Evolutionary conservation across 2,888 invertebrate species (phyloP).

Genomic region (Drosophila neutralis): DNA sequence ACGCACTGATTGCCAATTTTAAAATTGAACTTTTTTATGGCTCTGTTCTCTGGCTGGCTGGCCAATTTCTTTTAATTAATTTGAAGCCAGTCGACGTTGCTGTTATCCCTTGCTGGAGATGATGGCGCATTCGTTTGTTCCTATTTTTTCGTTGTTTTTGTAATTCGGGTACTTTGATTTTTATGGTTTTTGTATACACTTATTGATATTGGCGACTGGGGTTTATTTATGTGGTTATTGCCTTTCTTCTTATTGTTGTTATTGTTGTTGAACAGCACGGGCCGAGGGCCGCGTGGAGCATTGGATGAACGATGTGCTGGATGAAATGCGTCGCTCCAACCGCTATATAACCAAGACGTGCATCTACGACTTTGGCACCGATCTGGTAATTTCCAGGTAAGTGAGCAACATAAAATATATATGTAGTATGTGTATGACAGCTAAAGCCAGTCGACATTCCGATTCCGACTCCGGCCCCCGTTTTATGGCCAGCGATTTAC

Average conservation of each 20-base stretch:
- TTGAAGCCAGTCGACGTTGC: conserved; percentile 69
- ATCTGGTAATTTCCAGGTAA: conserved; percentile 88
- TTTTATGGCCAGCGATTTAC: conserved; percentile 80
- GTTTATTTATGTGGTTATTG: conserved; percentile 78
- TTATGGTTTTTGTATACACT: conserved; percentile 77
- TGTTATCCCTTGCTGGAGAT: conserved; percentile 66
- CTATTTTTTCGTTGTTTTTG: conserved; percentile 46
- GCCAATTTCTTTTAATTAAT: conserved; percentile 80
- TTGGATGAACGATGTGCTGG: conserved; percentile 95
- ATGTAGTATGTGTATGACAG: conserved; percentile 17
- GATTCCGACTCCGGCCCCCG: conserved; percentile 18
- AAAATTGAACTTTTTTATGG: conserved; percentile 80
- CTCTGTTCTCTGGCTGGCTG: conserved; percentile 49
- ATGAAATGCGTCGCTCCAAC: conserved; percentile 94
- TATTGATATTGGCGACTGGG: conserved; percentile 77
- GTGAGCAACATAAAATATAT: conserved; percentile 61
- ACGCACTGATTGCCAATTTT: conserved; percentile 79
- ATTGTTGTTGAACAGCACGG: conserved; percentile 85
- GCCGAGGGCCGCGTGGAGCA: conserved; percentile 94
- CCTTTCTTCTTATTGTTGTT: conserved; percentile 40
- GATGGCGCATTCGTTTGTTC: conserved; percentile 64
- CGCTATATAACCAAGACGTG: conserved; percentile 94
- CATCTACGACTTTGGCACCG: conserved; percentile 93
- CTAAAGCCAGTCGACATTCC: conserved; percentile 24
- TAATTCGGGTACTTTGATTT: conserved; percentile 64